A percentile compares a stretch with the other conserved stretches of the same genome.
Conservation (phyloP, 1,140 invertebrate genomes). For the Drosophila sproati region DNA sequence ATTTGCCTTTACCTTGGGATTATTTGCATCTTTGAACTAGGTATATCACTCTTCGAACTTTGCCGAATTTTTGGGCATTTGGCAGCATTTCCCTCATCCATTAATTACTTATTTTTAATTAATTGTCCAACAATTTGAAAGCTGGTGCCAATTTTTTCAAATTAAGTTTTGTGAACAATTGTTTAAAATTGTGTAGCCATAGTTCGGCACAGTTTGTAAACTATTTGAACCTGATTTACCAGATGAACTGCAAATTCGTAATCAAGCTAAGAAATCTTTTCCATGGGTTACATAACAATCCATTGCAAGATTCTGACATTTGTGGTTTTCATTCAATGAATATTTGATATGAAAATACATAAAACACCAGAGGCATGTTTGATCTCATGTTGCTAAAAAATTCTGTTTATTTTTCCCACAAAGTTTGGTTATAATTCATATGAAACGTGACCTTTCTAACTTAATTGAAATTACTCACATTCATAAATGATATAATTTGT, state of each 20-base stretch:
- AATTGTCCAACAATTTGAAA: slow-evolving; percentile 47
- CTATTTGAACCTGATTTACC: slow-evolving; percentile 25
- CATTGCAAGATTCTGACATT: neutral
- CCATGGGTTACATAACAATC: slow-evolving; percentile 10
- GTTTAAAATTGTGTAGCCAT: slow-evolving; percentile 14
- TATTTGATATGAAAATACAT: neutral
- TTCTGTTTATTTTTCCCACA: neutral
- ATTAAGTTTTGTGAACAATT: neutral
- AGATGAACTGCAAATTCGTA: slow-evolving; percentile 30
- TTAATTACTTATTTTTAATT: slow-evolving; percentile 47
- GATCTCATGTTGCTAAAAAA: neutral
- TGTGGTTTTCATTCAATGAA: slow-evolving; percentile 15
- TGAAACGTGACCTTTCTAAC: too few relatives aligned
- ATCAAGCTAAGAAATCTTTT: slow-evolving; percentile 34
- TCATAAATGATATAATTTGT: too few relatives aligned
- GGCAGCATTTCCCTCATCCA: slow-evolving; percentile 28
- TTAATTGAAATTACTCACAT: too few relatives aligned
- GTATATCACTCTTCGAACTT: slow-evolving; percentile 9
- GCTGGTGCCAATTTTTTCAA: slow-evolving; percentile 5
- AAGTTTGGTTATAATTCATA: neutral
- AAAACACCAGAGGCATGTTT: neutral
- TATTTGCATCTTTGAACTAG: neutral
- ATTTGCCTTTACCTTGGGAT: slow-evolving; percentile 31
- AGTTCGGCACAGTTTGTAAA: slow-evolving; percentile 27
- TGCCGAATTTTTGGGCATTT: neutral